Percentiles rank a stretch among this genome's conserved stretches.
Evolutionary conservation across 2,797 vertebrate genomes (phyloP).

Genomic region (Oceanodroma leucorhoa): DNA sequence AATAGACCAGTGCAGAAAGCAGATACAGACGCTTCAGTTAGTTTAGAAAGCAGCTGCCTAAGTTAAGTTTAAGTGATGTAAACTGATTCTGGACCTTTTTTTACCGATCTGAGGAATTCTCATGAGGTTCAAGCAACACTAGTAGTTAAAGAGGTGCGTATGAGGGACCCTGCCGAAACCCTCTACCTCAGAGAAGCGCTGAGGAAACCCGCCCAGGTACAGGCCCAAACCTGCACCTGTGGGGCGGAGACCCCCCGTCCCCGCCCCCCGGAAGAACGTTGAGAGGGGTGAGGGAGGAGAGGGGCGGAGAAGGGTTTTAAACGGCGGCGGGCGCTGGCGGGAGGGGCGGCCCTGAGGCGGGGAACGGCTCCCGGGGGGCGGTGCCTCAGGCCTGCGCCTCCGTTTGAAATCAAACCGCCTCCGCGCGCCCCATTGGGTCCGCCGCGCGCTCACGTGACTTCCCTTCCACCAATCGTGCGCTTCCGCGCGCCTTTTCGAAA

Average conservation of each 20-base stretch:
- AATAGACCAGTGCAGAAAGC: too few species aligned
- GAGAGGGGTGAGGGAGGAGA: too few species aligned
- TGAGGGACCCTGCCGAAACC: accelerated
- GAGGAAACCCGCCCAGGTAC: accelerated
- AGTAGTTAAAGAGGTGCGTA: accelerated
- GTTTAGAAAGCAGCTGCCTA: not conserved
- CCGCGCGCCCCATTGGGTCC: not conserved
- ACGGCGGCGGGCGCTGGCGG: accelerated
- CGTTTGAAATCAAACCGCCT: slow-evolving; percentile 8
- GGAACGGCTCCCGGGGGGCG: too few species aligned
- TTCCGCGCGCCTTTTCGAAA: slow-evolving; percentile 6
- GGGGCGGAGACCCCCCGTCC: accelerated
- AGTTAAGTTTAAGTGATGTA: accelerated
- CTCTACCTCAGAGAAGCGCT: not conserved
- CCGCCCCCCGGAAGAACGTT: accelerated
- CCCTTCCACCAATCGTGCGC: not conserved
- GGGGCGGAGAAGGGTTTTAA: too few species aligned
- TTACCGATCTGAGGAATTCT: too few species aligned
- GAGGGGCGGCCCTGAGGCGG: not conserved
- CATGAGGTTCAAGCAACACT: accelerated
- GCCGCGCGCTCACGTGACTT: accelerated
- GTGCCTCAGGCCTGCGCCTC: accelerated
- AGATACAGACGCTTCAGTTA: too few species aligned
- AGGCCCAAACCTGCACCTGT: accelerated
- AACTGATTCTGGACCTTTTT: accelerated